Evolutionary conservation across 2,888 invertebrate species (phyloP), one percentile per base, ranked within the genome.

Genomic region (Drosophila helvetica): DNA sequence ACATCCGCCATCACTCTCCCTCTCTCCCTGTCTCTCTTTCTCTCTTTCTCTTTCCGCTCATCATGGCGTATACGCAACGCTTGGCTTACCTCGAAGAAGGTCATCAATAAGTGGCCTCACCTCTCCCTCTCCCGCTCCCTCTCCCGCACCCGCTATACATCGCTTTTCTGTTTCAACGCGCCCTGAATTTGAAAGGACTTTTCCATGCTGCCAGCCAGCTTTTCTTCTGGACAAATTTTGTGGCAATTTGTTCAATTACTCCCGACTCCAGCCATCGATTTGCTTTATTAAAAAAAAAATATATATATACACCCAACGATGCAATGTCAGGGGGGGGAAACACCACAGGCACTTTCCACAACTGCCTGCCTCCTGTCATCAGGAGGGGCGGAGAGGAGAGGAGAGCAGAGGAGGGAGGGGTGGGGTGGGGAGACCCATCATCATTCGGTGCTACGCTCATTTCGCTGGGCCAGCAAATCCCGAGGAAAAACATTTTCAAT

Each of bases 191-290:
- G 15, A 15, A 80, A 80, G 83, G 74, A 71, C 78, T 78, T 86
- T 78, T 74, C 73, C 76, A 61, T 59, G 69, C 75, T 70, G 80
- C 74, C 52, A 53, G 17, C 30, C 33, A 38, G 38, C 38, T n/a
- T 47, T 53, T 61, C 10, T 52, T 30, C 19, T 43, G 51, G 5
- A 10, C 43, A 60, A 59, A 67, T 57, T 75, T 75, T 76, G 61
- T 57, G 71, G 81, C 88, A 88, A 86, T 85, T 85, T 86, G 84
- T 76, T 76, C 84, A 86, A 85, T 85, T 86, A 86, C 86, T 70
- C 68, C 68, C 75, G 70, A 56, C 61, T 57, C 53, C 53, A 53
- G 65, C 56, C 74, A 75, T 80, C 85, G 79, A 86, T 86, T 85
- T 83, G 74, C 74, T 79, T 86, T 88, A 88, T 85, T 83, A 83